These are phyloP conservation scores for Tethea ocularis DNA, from an alignment of 2,888 invertebrate genomes.

Conservation along the genomic window DNA sequence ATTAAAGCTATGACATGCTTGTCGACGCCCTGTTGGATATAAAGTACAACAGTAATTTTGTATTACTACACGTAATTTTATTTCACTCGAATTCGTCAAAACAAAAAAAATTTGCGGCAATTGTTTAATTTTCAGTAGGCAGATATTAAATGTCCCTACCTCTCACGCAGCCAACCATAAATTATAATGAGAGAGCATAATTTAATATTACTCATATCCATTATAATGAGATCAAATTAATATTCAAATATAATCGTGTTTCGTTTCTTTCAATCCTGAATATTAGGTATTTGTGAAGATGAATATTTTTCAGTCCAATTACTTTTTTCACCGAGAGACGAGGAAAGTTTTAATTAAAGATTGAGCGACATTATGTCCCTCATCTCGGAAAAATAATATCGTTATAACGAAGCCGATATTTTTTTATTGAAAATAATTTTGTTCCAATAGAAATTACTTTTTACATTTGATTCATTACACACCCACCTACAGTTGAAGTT, in stretches of 20 bases:
- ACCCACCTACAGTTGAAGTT: neutral
- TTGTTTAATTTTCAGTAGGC: neutral
- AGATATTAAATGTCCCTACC: neutral
- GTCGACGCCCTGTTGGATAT: too few relatives aligned
- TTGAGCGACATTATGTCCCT: constrained; percentile 62
- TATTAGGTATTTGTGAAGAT: constrained; percentile 46
- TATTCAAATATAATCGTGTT: constrained; percentile 20
- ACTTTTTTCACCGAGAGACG: constrained; percentile 49
- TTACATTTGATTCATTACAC: constrained; percentile 12
- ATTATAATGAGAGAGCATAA: constrained; percentile 7
- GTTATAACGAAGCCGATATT: constrained; percentile 47
- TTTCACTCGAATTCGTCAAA: neutral
- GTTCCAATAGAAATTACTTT: constrained; percentile 18
- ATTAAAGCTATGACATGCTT: too few relatives aligned
- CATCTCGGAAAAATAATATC: constrained; percentile 54
- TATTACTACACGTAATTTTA: too few relatives aligned
- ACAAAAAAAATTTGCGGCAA: neutral
- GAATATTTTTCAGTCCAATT: constrained; percentile 52
- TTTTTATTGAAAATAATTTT: constrained; percentile 52
- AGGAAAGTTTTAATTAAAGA: constrained; percentile 74
- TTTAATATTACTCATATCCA: constrained; percentile 7
- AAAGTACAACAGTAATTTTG: too few relatives aligned
- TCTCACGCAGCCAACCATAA: constrained; percentile 2
- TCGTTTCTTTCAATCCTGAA: constrained; percentile 28
- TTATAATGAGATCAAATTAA: constrained; percentile 14